Evolutionary conservation across 2,888 invertebrate species (phyloP).

Genomic region (Macaria liturata): DNA sequence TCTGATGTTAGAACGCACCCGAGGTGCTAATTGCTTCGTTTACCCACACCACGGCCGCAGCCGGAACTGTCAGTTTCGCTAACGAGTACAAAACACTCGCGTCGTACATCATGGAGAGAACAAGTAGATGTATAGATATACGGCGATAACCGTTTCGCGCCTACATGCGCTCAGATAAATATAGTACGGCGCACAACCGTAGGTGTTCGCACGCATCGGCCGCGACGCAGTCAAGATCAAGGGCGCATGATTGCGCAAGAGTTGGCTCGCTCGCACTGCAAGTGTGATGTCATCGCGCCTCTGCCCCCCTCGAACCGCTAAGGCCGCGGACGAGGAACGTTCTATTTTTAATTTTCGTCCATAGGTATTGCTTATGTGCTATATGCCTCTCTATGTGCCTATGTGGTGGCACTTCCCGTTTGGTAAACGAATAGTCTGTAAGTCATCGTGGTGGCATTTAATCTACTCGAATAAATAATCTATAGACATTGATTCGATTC

Average conservation of each 20-base stretch:
- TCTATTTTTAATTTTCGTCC: constrained; percentile 65
- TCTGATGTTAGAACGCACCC: constrained; percentile 39
- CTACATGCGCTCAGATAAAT: constrained; percentile 75
- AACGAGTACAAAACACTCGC: constrained; percentile 59
- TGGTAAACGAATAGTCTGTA: constrained; percentile 1
- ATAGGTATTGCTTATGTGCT: constrained; percentile 11
- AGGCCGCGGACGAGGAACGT: constrained; percentile 72
- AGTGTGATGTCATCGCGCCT: constrained; percentile 79
- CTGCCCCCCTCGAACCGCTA: constrained; percentile 55
- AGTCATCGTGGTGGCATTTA: too few species aligned
- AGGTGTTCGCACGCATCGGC: constrained; percentile 71
- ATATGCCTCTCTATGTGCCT: constrained; percentile 16
- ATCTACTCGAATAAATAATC: too few species aligned
- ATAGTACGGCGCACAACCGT: constrained; percentile 68
- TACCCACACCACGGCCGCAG: constrained; percentile 46
- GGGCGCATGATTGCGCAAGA: constrained; percentile 81
- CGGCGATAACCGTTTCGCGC: constrained; percentile 68
- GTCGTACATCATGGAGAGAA: constrained; percentile 51
- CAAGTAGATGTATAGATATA: constrained; percentile 17
- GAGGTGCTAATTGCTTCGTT: constrained; percentile 49
- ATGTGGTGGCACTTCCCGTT: constrained; percentile 31
- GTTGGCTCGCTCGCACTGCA: constrained; percentile 79
- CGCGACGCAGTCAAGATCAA: constrained; percentile 84
- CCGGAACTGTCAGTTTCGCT: constrained; percentile 61
- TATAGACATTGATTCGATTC: too few species aligned